A percentile compares a stretch with the other conserved stretches of the same genome.
Conservation (phyloP, 2,113 vertebrate genomes). For the Elephantulus edwardii region DNA sequence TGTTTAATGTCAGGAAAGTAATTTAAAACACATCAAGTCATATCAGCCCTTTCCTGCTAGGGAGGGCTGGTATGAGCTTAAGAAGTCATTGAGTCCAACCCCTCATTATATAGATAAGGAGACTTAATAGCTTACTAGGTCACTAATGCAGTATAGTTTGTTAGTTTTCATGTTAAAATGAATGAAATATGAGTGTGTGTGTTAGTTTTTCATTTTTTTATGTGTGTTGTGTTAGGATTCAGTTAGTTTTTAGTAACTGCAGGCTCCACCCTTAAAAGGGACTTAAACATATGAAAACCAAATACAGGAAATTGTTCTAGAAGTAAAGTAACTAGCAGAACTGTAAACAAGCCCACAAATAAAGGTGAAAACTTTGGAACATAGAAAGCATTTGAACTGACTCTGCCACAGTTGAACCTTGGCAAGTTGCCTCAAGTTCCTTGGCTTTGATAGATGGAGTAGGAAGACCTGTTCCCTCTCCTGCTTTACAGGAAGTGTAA, state of each 20-base stretch:
- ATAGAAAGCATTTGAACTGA: slow-evolving; percentile 19
- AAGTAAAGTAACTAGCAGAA: slow-evolving; percentile 35
- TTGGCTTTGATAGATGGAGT: slow-evolving; percentile 33
- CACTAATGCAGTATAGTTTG: neutral
- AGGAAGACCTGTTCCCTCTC: slow-evolving; percentile 12
- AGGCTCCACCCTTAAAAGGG: slow-evolving; percentile 48
- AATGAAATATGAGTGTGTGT: neutral
- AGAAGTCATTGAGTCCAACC: neutral
- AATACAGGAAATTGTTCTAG: slow-evolving; percentile 25
- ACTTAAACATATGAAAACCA: slow-evolving; percentile 23
- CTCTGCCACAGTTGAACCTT: slow-evolving; percentile 3
- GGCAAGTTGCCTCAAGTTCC: slow-evolving; percentile 29
- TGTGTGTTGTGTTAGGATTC: neutral
- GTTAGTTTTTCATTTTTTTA: neutral
- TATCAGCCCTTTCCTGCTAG: neutral
- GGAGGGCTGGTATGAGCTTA: neutral
- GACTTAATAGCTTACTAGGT: neutral
- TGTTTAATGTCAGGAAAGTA: slow-evolving; percentile 25
- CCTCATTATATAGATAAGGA: slow-evolving; percentile 17
- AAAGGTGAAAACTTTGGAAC: neutral
- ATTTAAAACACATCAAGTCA: slow-evolving; percentile 46
- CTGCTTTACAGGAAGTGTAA: slow-evolving; percentile 22
- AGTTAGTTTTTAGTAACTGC: slow-evolving; percentile 33
- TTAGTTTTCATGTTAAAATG: slow-evolving; percentile 1
- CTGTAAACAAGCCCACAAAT: slow-evolving; percentile 35